Base-by-base conservation (phyloP, 2,888 invertebrate genomes). In the Lucinisca nassula region DNA sequence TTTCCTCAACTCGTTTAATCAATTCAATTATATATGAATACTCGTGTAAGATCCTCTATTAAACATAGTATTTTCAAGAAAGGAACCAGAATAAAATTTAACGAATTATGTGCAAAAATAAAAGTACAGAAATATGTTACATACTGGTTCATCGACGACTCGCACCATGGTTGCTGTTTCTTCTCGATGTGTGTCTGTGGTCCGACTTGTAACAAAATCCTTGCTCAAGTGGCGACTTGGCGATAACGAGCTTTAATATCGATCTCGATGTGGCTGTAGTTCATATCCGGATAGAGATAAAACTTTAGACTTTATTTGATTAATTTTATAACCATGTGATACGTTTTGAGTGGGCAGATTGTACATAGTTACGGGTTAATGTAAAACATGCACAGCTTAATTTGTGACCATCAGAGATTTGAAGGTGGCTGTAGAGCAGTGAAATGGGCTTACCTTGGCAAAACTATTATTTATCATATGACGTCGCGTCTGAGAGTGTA, bases 141-240 rank as follows among this genome's bases (percentile, higher is more conserved):
- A 75, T 61, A 82, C 81, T 21, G 81, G 81, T 14, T 82, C 74
- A 40, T 82, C 81, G 24, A 82, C 58, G 35, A 74, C 75, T 75
- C 75, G 55, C 74, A 82, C 81, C 81, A 82, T 82, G 58, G 32
- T 51, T 70, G 51, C 40, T 21, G 35, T 30, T 24, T 61, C 61
- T 30, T 12, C 17, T 12, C 1, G 14, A 6, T 10, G 14, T 12
- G 27, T 67, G 17, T 17, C 67, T 35, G 45, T 35, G 67, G 17
- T 67, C 35, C 35, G 14, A 10, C 32, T 35, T 67, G 35, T 30
- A 30, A 1, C 67, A 67, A 32, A 3, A 32, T 67, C 67, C 67
- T 27, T 32, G 1, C 35, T 35, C 67, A 67, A 67, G 67, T 67
- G 67, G 17, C 30, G 61, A 1, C 24, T 27, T 8, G 61, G 27